Evolutionary conservation across 1,140 invertebrate genomes (phyloP), one percentile per base, ranked within the genome.

Genomic region (Caenorhabditis inopinata): DNA sequence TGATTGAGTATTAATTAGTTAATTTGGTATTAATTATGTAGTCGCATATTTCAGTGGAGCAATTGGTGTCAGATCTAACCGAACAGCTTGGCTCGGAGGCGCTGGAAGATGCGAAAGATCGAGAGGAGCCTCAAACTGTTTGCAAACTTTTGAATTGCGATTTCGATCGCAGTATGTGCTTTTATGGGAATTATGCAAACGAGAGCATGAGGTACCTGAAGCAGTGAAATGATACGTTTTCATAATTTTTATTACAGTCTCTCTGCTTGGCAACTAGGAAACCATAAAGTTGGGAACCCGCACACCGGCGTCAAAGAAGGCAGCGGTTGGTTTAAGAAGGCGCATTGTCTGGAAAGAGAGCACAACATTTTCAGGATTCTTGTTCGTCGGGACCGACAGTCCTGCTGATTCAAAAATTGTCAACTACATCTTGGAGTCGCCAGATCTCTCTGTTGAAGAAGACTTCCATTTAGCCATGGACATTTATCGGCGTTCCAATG

Each of bases 361-460:
- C 25, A 21, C 7, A 23, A 23, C n/a, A 12, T 58, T 53, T 81
- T 18, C 75, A 81, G 80, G 80, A 14, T 81, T 77, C 32, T 45
- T 81, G 11, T 81, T 68, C 46, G 80, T 81, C n/a, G 80, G 80
- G 2, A 81, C 80, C 5, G 80, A 81, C 45, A 51, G 46, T 18
- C 16, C 45, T 25, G 62, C 46, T 12, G 45, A 79, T 45, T 74
- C 62, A 7, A 68, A 68, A 38, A 53, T 79, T 0, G 32, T 79
- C 11, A 74, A 58, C 29, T 79, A 79, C 21, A 74, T 81, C 29
- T 27, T 81, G 0, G 80, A 81, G 18, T 81, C 80, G 12, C 74
- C 80, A 0, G 21, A 32, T 18, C 62, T 81, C 42, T 51, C 49
- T 9, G 53, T 81, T 5, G 45, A 76, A 32, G 75, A 76, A 11